Evolutionary conservation across 2,113 vertebrate genomes (phyloP).

Genomic region (Puma concolor): DNA sequence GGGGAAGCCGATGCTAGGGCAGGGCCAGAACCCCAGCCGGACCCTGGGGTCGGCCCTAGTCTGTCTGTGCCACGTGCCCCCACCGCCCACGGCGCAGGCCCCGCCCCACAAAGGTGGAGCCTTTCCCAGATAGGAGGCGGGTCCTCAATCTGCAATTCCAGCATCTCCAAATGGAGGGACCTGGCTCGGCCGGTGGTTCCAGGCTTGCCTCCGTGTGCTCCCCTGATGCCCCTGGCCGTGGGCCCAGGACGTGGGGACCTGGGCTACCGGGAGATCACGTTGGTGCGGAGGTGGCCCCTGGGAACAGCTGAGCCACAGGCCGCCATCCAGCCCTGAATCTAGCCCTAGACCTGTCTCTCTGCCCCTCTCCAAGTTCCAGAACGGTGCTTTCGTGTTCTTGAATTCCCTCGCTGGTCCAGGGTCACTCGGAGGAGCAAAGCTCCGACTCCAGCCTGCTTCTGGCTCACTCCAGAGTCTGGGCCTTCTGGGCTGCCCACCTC

Average conservation of each 20-base stretch:
- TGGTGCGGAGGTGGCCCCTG: background rate
- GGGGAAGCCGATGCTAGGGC: background rate
- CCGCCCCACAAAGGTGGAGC: accelerated
- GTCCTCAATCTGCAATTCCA: background rate
- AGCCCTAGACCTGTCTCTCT: too few species aligned
- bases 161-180: background rate
- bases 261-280: too few species aligned
- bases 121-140: background rate
- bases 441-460: background rate
- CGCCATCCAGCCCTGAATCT: background rate
- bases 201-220: background rate
- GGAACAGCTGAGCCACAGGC: background rate
- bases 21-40: background rate
- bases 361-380: background rate
- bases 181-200: background rate
- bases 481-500: background rate
- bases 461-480: background rate
- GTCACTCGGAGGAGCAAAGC: background rate
- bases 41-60: background rate
- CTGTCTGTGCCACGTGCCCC: background rate
- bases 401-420: background rate
- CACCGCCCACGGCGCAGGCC: background rate
- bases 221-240: background rate
- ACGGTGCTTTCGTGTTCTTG: background rate
- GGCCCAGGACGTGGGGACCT: background rate